Evolutionary conservation across 2,888 invertebrate species (phyloP), one percentile per base, ranked within the genome.

Genomic region (Tachina fera): DNA sequence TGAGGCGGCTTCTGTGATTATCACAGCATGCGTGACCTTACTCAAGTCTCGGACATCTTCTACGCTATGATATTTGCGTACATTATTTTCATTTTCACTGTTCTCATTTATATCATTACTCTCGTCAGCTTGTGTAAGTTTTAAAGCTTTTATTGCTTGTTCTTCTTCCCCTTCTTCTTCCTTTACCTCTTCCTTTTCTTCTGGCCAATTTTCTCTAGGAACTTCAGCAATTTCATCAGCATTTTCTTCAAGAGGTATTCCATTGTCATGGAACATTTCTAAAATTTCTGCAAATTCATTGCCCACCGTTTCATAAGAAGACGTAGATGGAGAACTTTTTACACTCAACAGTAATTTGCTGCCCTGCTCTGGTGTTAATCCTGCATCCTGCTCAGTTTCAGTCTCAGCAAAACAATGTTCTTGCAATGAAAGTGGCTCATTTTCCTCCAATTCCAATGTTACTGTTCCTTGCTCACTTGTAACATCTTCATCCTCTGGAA

Each of bases 1-100:
- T 1, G 96, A 96, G 0, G 96, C 91, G 0, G 96, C 96, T 90
- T 96, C 95, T 0, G 96, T 96, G 45, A 96, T 95, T 83, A 96
- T 96, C 4, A 96, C 96, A 88, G 95, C 95, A n/a, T 95, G 95
- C 86, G 95, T 95, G 39, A 86, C 78, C 31, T 75, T 86, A n/a
- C 61, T 31, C n/a, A 81, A 41, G 31, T 81, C 83, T 31, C 89
- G 90, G 13, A 92, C 88, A 89, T 93, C 91, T 92, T 94, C 90
- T 13, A 80, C 88, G 92, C 94, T 92, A 60, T 92, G 92, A 76
- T 91, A 92, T 84, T 92, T 90, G 47, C 79, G 90, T 88, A 11
- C 89, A 86, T 53, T 88, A 87, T 1, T 88, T 87, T 43, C 86
- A 78, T 6, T 85, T 31, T 85, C 88, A 3, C 43, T 6, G 76